Evolutionary conservation across 2,888 invertebrate genomes (phyloP).

Genomic region (Heliconius ethilla): DNA sequence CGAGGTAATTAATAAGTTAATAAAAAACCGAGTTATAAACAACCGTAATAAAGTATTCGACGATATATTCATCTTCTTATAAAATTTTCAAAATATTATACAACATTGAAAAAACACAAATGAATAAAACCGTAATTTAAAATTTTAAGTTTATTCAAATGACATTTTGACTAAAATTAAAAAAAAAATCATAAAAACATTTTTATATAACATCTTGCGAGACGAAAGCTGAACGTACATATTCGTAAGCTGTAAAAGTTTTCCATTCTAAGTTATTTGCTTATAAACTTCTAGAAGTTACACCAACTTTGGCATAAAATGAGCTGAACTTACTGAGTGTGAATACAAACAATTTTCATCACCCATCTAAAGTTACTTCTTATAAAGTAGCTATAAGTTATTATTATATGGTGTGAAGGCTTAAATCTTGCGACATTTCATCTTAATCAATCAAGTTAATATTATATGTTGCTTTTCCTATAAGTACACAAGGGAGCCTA

Average conservation of each 20-base stretch:
- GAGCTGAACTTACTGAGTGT: neutral
- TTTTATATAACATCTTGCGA: neutral
- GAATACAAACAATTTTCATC: conserved; percentile 15
- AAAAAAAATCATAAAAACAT: no score
- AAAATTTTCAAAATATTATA: no score
- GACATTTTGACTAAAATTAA: no score
- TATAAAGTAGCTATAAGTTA: neutral
- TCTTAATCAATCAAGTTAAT: neutral
- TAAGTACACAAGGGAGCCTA: neutral
- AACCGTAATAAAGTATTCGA: no score
- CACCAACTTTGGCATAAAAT: conserved; percentile 13
- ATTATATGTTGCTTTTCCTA: neutral
- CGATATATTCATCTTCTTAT: no score
- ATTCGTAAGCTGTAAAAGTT: conserved; percentile 1
- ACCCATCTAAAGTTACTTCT: conserved; percentile 2
- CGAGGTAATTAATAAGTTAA: no score
- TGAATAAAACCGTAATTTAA: no score
- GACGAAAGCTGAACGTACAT: neutral
- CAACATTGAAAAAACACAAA: no score
- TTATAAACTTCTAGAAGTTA: conserved; percentile 1
- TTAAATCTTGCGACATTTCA: neutral
- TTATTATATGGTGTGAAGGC: neutral
- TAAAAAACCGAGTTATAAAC: no score
- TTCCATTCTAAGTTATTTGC: conserved; percentile 10
- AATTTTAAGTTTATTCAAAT: neutral